A percentile compares a stretch with the other conserved stretches of the same genome.
Evolutionary conservation across 2,888 invertebrate species (phyloP).

Genomic region (Tenthredo livida): DNA sequence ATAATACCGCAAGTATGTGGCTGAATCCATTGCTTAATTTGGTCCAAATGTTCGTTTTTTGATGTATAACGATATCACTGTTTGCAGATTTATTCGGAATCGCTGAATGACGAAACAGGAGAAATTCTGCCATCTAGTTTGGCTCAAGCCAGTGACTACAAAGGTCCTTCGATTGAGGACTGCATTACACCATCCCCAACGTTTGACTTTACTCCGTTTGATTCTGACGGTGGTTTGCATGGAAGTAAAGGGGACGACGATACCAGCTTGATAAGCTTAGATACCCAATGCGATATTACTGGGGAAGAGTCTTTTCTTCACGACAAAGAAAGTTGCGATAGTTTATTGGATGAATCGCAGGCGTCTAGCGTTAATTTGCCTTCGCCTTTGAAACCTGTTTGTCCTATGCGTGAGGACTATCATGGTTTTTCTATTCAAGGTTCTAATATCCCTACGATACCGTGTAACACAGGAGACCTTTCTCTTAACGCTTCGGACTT

Average conservation of each 20-base stretch:
- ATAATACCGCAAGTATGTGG: conserved; percentile 78
- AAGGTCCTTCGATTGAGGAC: conserved; percentile 47
- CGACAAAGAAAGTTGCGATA: conserved; percentile 66
- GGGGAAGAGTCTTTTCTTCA: conserved; percentile 64
- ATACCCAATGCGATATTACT: conserved; percentile 71
- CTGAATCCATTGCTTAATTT: neutral
- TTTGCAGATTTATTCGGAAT: conserved; percentile 68
- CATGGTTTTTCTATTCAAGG: conserved; percentile 82
- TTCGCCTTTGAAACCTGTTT: conserved; percentile 74
- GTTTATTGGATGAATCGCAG: conserved; percentile 68
- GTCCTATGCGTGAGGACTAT: conserved; percentile 80
- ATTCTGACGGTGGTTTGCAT: conserved; percentile 72
- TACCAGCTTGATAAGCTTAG: conserved; percentile 75
- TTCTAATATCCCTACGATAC: conserved; percentile 83
- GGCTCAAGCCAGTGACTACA: conserved; percentile 58
- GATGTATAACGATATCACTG: neutral
- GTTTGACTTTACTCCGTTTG: conserved; percentile 74
- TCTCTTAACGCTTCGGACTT: conserved; percentile 67
- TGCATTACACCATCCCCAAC: conserved; percentile 75
- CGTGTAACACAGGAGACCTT: conserved; percentile 83
- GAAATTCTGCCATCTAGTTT: conserved; percentile 57
- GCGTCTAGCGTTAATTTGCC: conserved; percentile 68
- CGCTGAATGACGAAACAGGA: conserved; percentile 63
- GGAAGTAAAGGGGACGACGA: conserved; percentile 73
- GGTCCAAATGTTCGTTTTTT: neutral